Evolutionary conservation across 2,888 invertebrate genomes (phyloP), one percentile per base, ranked within the genome.

Genomic region (Lasioglossum marginatum): DNA sequence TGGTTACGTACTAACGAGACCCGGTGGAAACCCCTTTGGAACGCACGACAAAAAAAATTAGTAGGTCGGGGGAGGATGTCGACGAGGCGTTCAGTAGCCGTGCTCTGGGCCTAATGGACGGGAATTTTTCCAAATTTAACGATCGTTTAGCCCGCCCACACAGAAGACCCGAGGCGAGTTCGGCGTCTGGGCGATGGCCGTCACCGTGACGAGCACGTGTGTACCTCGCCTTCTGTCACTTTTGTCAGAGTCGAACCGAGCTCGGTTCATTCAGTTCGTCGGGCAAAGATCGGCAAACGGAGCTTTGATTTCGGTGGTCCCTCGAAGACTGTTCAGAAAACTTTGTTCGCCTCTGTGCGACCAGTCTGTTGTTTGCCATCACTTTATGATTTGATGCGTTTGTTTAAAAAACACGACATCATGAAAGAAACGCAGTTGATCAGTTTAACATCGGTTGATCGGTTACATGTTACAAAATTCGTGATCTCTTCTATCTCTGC

Each of bases 151-250:
- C 94, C 95, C 94, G 93, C 93, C 94, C 94, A 94, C 93, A 92
- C 92, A 87, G 92, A 92, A 92, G 90, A 89, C 89, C 92, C 90
- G 90, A 91, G 27, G 90, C 90, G 90, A 91, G 91, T 91, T 91
- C 88, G 92, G 91, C 92, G 94, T 94, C 94, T 94, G 93, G 93
- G 91, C 91, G 93, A 94, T 93, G 94, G 94, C 93, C 94, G 94
- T 93, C 93, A 94, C 93, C 94, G 94, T 94, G 94, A 94, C 94
- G 95, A 93, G 94, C 94, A 94, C 94, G 94, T 94, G 94, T 93
- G 92, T 92, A 93, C 91, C 93, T 94, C 93, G 93, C 91, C 93
- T 94, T 93, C 92, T 93, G 94, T 94, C 94, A 94, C 92, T 93
- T 16, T 63, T 63, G 63, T 31, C 92, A 92, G 89, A 89, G 84